These are phyloP conservation scores for Limnothrissa miodon DNA, from an alignment of 2,113 vertebrate species.

Conservation along the genomic window DNA sequence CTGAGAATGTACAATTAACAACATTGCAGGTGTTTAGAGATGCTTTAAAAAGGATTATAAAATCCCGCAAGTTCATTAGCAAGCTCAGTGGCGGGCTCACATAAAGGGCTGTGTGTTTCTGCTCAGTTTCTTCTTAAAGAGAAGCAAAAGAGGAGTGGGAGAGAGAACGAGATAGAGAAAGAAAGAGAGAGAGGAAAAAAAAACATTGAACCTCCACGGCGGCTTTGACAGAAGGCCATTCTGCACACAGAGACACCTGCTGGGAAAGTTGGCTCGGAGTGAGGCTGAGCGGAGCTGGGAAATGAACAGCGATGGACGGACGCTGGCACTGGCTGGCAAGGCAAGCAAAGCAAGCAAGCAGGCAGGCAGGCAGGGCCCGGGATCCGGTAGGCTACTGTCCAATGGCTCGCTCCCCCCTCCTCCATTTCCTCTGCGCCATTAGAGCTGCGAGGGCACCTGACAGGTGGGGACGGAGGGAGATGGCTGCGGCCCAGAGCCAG, in stretches of 20 bases:
- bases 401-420: not conserved
- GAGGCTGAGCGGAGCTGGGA: slow-evolving; percentile 54
- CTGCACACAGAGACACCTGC: slow-evolving; percentile 61
- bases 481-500: slow-evolving; percentile 56
- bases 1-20: not conserved
- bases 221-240: slow-evolving; percentile 50
- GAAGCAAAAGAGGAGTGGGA: not conserved
- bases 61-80: not conserved
- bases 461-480: slow-evolving; percentile 60
- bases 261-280: slow-evolving; percentile 61
- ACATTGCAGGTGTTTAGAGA: not conserved
- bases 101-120: not conserved
- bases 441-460: slow-evolving; percentile 64
- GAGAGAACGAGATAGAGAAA: not conserved
- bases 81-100: not conserved
- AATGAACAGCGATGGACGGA: slow-evolving; percentile 59
- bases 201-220: slow-evolving; percentile 23
- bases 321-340: slow-evolving; percentile 47
- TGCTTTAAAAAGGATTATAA: not conserved
- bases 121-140: slow-evolving; percentile 9
- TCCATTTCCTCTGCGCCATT: slow-evolving; percentile 40
- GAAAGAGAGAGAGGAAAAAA: not conserved
- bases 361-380: slow-evolving; percentile 15
- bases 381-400: not conserved
- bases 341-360: slow-evolving; percentile 27